Evolutionary conservation across 1,140 invertebrate genomes (phyloP), one percentile per base, ranked within the genome.

Genomic region (Polyergus mexicanus): DNA sequence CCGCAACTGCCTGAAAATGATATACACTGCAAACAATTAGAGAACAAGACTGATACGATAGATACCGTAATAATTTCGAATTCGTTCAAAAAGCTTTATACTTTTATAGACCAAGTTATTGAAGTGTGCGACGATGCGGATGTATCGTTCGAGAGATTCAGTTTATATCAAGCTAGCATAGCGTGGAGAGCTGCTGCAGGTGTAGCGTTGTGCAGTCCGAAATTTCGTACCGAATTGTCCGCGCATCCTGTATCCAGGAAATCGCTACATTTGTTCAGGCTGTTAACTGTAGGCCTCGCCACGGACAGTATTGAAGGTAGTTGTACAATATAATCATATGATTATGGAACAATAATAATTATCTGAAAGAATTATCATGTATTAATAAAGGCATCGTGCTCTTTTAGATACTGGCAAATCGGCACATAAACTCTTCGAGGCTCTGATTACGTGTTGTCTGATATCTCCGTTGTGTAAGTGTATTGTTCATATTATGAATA

Each of bases 101-200:
- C 25, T 83, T 28, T 69, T 60, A 56, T 28, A 22, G 41, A 76
- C 6, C 28, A 63, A 66, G 4, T 32, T 54, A 10, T 13, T 7
- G 4, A 83, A 80, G 6, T 44, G 16, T 51, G 51, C 1, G 41
- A 51, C 16, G 81, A 87, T 0, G 11, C 4, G 0, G 58, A 88
- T 0, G 0, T 54, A 10, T 38, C 60, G 19, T 22, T 44, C 0
- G 81, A 81, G 0, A 93, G 86, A n/a, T 68, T 92, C 0, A 89
- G 88, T 77, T 91, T 95, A n/a, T 90, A 93, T 83, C 94, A 93
- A 65, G 92, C 93, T 0, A 94, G 94, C 35, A 88, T 92, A 2
- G 94, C 96, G 54, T 97, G 96, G 96, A 95, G 95, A 88, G 95
- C 96, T 3, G 96, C 95, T 65, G 95, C 96, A 0, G 95, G 95